Evolutionary conservation across 2,797 vertebrate species (phyloP), one percentile per base, ranked within the genome.

Genomic region (Clamator glandarius): DNA sequence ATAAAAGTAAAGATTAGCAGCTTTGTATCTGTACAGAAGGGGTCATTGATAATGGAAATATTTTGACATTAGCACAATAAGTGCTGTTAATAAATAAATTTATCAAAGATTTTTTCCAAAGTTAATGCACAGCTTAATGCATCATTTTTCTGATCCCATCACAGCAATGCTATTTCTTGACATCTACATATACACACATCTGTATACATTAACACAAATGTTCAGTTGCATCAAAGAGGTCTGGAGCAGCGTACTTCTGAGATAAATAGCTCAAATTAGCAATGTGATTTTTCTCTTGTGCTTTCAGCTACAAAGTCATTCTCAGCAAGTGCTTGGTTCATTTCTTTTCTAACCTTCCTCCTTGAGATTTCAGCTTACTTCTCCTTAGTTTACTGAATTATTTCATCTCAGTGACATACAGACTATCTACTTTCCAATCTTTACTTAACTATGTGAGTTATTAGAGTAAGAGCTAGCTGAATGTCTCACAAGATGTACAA

Each of bases 401-500:
- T 72, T 94, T 97, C 89, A 93, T 76, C n/a, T 57, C 64, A 39
- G 29, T 88, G 63, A 79, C 59, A 81, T 29, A 84, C 84, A 89
- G n/a, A 33, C 50, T 90, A 33, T 94, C 50, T 90, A 33, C 94
- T 52, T 75, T 91, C 74, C 55, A 87, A 51, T 55, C 75, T 92
- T 96, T 80, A 92, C 73, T 90, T 84, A 82, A 76, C 46, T 80
- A 28, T 50, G 15, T 90, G 62, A 94, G 64, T 85, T 69, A 89
- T 96, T 95, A 92, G 50, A 84, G n/a, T 39, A 61, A 78, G 41
- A 84, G 44, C 26, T 81, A 31, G 70, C 83, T 92, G 79, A 95
- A 87, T 90, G 68, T 83, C 91, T 97, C 90, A 94, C 62, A 97
- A 94, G 84, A 96, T 75, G 86, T 88, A 78, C 44, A 94, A 72